Evolutionary conservation across 2,113 vertebrate species (phyloP).

Genomic region (Thunnus maccoyii): DNA sequence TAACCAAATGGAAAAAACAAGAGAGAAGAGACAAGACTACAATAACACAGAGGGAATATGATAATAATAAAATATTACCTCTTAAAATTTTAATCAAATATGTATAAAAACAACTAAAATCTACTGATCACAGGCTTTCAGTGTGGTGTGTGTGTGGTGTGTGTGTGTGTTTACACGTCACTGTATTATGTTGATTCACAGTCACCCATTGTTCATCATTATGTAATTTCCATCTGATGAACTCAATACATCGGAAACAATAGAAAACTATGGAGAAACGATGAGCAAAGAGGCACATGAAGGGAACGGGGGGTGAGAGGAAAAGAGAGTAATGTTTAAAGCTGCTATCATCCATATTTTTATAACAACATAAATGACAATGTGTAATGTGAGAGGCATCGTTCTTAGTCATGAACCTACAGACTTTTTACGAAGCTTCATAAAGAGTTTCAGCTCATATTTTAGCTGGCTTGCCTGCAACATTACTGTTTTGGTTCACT

Average conservation of each 20-base stretch:
- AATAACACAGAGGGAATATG: slow-evolving; percentile 10
- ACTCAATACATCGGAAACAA: slow-evolving; percentile 66
- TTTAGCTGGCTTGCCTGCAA: too few relatives aligned
- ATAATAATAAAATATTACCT: slow-evolving; percentile 46
- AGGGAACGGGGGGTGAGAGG: background rate
- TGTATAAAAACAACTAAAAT: slow-evolving; percentile 37
- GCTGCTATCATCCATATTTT: background rate
- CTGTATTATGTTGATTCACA: slow-evolving; percentile 44
- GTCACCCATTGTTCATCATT: slow-evolving; percentile 55
- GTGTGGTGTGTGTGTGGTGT: background rate
- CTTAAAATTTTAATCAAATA: slow-evolving; percentile 54
- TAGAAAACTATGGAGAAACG: slow-evolving; percentile 37
- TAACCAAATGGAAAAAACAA: slow-evolving; percentile 23
- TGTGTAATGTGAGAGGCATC: too few relatives aligned
- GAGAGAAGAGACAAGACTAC: background rate
- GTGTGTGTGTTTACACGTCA: slow-evolving; percentile 25
- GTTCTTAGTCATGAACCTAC: too few relatives aligned
- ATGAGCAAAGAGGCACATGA: slow-evolving; percentile 5
- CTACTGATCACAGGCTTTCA: slow-evolving; percentile 33
- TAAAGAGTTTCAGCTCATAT: too few relatives aligned
- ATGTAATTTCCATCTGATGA: slow-evolving; percentile 63
- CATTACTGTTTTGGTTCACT: too few relatives aligned
- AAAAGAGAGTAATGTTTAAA: background rate
- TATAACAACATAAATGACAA: too few relatives aligned
- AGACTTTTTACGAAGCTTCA: too few relatives aligned